Percentiles rank a stretch among this genome's conserved stretches.
Conservation (phyloP, 2,113 vertebrate genomes). For the Falco punctatus region DNA sequence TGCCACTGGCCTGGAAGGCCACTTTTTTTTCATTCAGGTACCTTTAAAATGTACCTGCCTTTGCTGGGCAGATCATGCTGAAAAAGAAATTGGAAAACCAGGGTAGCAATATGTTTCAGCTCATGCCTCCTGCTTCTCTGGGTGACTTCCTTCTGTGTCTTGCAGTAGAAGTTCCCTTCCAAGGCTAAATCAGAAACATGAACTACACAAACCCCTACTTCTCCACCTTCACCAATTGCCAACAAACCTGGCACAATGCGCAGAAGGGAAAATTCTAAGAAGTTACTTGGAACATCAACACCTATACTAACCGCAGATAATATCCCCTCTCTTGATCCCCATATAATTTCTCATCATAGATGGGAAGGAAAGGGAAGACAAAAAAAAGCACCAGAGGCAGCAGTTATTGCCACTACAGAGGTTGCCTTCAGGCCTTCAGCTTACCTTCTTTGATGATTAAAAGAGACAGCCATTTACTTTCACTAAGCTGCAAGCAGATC, state of each 20-base stretch:
- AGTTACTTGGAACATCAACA: neutral
- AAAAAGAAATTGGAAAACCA: neutral
- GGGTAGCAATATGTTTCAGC: neutral
- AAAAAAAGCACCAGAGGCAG: neutral
- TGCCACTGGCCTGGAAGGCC: neutral
- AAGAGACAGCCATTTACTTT: neutral
- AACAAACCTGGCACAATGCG: neutral
- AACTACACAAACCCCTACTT: neutral
- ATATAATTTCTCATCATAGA: neutral
- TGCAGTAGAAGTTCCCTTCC: neutral
- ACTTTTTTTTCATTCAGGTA: neutral
- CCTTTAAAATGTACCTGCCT: neutral
- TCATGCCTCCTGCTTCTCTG: neutral
- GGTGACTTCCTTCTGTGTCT: neutral
- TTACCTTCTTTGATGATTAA: neutral
- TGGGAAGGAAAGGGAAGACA: neutral
- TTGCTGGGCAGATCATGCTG: neutral
- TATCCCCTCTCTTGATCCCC: neutral
- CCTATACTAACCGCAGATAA: neutral
- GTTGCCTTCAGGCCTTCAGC: neutral
- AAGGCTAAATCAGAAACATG: neutral
- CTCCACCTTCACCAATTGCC: neutral
- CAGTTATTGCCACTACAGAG: neutral
- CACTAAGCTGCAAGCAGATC: neutral
- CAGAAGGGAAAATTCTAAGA: neutral